Percentiles rank a stretch among this genome's conserved stretches.
These are phyloP conservation scores for Synanthedon vespiformis DNA, from an alignment of 2,888 invertebrate species.

Conservation along the genomic window DNA sequence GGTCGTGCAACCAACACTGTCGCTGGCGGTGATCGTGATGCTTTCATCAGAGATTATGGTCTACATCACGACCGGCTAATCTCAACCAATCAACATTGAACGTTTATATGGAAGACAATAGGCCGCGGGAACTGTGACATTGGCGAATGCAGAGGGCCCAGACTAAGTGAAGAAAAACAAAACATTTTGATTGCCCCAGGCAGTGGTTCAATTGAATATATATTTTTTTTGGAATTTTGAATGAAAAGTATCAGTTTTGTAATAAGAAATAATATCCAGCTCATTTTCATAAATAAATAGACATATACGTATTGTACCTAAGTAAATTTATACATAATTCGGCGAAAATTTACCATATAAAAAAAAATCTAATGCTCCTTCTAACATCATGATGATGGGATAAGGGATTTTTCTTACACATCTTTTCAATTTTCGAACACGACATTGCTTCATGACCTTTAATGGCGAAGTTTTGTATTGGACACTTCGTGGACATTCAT, in stretches of 20 bases:
- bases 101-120: slow-evolving; percentile 20
- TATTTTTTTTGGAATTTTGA: no score
- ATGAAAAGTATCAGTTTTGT: no score
- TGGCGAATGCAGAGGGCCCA: neutral
- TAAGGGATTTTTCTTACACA: neutral
- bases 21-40: slow-evolving; percentile 38
- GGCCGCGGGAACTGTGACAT: slow-evolving; percentile 14
- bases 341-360: no score
- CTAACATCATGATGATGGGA: neutral
- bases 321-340: no score
- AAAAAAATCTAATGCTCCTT: no score
- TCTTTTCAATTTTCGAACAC: neutral
- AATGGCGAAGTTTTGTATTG: slow-evolving; percentile 1
- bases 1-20: slow-evolving; percentile 17
- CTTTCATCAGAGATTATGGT: slow-evolving; percentile 52
- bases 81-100: slow-evolving; percentile 26
- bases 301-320: no score
- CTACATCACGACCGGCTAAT: slow-evolving; percentile 39
- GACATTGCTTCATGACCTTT: slow-evolving; percentile 5
- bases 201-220: no score
- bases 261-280: no score
- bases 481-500: slow-evolving; percentile 17
- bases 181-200: no score
- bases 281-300: no score
- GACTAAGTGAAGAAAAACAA: no score